Evolutionary conservation across 2,797 vertebrate species (phyloP).

Genomic region (Aeoliscus strigatus): DNA sequence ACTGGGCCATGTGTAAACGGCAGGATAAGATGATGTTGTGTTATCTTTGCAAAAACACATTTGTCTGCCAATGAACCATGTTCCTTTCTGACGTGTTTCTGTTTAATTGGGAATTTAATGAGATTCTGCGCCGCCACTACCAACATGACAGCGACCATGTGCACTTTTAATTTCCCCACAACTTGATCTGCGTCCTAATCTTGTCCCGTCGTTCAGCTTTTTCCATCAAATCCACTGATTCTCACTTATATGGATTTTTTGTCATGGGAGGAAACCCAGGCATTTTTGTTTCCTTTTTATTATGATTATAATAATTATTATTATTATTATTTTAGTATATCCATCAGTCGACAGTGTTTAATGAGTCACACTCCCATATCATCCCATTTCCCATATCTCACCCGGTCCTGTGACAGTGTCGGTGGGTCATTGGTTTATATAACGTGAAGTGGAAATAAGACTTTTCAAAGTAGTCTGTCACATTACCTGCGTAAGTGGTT

Average conservation of each 20-base stretch:
- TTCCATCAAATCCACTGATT: no score
- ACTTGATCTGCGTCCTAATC: constrained; percentile 19
- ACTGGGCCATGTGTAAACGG: constrained; percentile 58
- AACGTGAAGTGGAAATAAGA: constrained; percentile 4
- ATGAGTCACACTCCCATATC: constrained; percentile 2
- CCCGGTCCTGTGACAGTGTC: no score
- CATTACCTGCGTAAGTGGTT: constrained; percentile 16
- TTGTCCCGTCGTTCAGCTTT: no score
- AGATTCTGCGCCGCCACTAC: no score
- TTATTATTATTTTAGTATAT: no score
- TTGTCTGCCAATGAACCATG: constrained; percentile 49
- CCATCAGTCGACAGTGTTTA: no score
- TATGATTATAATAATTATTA: no score
- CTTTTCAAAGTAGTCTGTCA: constrained; percentile 9
- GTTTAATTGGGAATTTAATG: constrained; percentile 66
- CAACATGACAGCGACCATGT: constrained; percentile 15
- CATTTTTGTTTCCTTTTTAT: no score
- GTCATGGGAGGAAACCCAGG: no score
- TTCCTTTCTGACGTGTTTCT: constrained; percentile 55
- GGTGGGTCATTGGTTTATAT: constrained; percentile 7
- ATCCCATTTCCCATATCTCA: no score
- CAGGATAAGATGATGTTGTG: constrained; percentile 53
- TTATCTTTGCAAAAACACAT: constrained; percentile 62
- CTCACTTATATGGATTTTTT: no score
- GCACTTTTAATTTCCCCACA: constrained; percentile 13